Evolutionary conservation across 2,113 vertebrate genomes (phyloP).

Genomic region (Egretta garzetta): DNA sequence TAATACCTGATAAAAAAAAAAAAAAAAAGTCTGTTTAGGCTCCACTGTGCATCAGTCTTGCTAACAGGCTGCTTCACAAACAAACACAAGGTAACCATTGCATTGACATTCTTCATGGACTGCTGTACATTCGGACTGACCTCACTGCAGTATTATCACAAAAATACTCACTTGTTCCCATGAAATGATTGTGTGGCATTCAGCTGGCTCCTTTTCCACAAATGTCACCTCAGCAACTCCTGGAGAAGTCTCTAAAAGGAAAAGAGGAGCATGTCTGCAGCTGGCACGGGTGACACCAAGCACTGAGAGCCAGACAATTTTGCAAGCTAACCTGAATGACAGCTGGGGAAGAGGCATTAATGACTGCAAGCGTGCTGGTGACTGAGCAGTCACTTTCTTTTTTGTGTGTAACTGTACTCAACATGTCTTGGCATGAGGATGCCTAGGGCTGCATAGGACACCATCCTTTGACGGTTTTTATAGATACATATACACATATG

Average conservation of each 20-base stretch:
- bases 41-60: not conserved
- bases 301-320: not conserved
- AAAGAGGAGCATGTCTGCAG: not conserved
- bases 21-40: not conserved
- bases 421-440: not conserved
- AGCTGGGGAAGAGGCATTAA: not conserved
- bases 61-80: not conserved
- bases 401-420: not conserved
- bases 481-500: not conserved
- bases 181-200: slow-evolving; percentile 87
- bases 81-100: not conserved
- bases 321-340: not conserved
- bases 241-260: slow-evolving; percentile 86
- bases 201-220: slow-evolving; percentile 88
- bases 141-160: not conserved
- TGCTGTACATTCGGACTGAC: not conserved
- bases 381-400: not conserved
- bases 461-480: not conserved
- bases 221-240: slow-evolving; percentile 89
- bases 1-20: not conserved
- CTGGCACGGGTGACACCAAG: not conserved
- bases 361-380: not conserved
- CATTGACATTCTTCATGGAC: not conserved
- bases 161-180: slow-evolving; percentile 90
- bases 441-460: not conserved